Evolutionary conservation across 2,888 invertebrate genomes (phyloP), one percentile per base, ranked within the genome.

Genomic region (Chouioia cunea): DNA sequence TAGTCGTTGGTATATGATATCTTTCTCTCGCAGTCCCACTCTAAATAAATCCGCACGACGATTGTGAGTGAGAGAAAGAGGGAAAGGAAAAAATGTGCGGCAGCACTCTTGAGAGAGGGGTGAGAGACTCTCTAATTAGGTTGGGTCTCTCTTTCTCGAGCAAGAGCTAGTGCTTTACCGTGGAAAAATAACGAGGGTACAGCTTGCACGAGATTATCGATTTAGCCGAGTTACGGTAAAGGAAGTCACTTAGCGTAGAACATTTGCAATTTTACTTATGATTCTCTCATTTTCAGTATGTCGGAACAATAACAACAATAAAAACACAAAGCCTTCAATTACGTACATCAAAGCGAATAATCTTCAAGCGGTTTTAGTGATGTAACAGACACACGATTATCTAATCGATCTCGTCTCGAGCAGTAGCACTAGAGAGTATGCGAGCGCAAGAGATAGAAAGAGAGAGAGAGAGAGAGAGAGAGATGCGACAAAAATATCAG

Each of bases 81-180:
- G 70, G 48, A 48, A 15, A 48, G 47, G 15, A 12, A 48, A 48
- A 48, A 48, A 48, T 74, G 64, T 66, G 72, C 60, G 71, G 69
- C 64, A 56, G 62, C 50, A 50, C 70, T 74, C 71, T 60, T 63
- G 70, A 71, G 63, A 70, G 74, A 74, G 75, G 76, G 76, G 75
- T 75, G 79, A 77, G 77, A 73, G 78, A 77, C 78, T 77, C 71
- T 57, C 77, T 81, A 80, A 81, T 80, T 81, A 80, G 77, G 76
- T 78, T 77, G 77, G 73, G 74, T 73, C 73, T 75, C 79, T 78
- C 20, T 46, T 22, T 46, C 67, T 48, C 70, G 69, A 71, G 46
- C n/a, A 44, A 15, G 53, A 15, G n/a, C 22, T 10, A 36, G 36
- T 6, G 2, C 36, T 36, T 36, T 36, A 12, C 36, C 4, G 36